A percentile compares a stretch with the other conserved stretches of the same genome.
Evolutionary conservation across 1,140 invertebrate genomes (phyloP).

Genomic region (Diprion similis): DNA sequence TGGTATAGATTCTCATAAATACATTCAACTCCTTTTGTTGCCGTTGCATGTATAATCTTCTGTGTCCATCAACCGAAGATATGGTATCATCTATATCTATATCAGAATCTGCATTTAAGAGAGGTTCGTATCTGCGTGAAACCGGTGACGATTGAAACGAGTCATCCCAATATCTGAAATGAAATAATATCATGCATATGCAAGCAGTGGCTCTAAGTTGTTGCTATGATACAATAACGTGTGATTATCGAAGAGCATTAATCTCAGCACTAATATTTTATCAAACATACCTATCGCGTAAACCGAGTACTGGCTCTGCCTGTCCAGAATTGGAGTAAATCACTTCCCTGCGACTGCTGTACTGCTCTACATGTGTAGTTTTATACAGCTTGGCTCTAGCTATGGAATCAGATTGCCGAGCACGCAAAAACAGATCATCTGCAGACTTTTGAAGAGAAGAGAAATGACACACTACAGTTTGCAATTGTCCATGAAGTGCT

Average conservation of each 20-base stretch:
- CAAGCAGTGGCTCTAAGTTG: background rate
- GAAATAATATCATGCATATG: background rate
- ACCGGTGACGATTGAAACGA: constrained; percentile 14
- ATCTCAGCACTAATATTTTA: constrained; percentile 17
- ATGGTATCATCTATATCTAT: constrained; percentile 43
- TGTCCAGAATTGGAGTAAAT: constrained; percentile 33
- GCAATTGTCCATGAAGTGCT: too few relatives aligned
- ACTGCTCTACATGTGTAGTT: constrained; percentile 41
- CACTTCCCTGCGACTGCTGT: constrained; percentile 33
- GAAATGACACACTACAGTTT: background rate
- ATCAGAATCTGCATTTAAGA: constrained; percentile 44
- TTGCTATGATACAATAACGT: constrained; percentile 15
- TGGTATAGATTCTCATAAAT: background rate
- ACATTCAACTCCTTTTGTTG: background rate
- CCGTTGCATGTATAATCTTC: background rate
- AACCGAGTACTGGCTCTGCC: background rate
- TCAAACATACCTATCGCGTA: constrained; percentile 31
- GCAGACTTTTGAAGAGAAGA: constrained; percentile 28
- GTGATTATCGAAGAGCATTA: background rate
- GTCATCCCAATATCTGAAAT: constrained; percentile 20
- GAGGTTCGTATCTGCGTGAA: constrained; percentile 24
- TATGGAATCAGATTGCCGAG: constrained; percentile 23
- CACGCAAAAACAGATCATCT: constrained; percentile 26
- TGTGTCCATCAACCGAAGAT: background rate
- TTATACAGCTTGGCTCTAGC: constrained; percentile 36